phyloP scores from a whole-genome alignment of 2,113 vertebrate genomes.

The Protobothrops flavoviridis region DNA sequence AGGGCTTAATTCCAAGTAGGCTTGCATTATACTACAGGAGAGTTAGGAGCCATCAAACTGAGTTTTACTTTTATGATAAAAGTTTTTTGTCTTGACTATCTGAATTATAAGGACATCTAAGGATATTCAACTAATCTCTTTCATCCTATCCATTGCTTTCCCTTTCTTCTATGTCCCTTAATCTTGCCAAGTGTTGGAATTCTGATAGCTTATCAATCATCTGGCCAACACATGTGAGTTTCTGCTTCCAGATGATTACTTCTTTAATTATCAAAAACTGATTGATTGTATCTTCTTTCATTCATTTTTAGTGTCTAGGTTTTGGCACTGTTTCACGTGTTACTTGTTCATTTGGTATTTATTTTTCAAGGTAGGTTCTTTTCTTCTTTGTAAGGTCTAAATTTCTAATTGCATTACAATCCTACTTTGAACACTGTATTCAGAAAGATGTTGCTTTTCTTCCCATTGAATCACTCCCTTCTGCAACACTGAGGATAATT shows the following conservation, averaged over 20 bases:
- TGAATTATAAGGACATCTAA: too few relatives aligned
- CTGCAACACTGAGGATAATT: background rate
- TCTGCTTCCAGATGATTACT: background rate
- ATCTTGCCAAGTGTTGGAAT: background rate
- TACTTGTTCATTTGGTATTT: background rate
- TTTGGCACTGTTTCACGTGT: background rate
- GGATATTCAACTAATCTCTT: background rate
- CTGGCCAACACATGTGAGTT: background rate
- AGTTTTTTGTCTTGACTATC: too few relatives aligned
- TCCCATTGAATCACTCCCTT: background rate
- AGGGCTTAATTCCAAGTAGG: background rate
- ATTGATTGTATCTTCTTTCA: background rate
- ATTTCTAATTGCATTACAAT: background rate
- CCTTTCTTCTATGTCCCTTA: background rate
- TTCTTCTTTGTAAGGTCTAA: background rate
- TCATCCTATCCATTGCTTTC: background rate
- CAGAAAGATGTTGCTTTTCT: background rate
- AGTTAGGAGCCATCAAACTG: background rate
- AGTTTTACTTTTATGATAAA: too few relatives aligned
- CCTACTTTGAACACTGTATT: background rate
- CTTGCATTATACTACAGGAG: background rate
- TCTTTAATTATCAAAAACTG: background rate
- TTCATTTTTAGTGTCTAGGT: background rate
- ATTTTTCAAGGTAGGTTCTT: background rate
- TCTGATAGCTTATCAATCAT: background rate